These are phyloP conservation scores for Drymodes brunneopygia DNA, from an alignment of 2,113 vertebrate species.

Conservation along the genomic window DNA sequence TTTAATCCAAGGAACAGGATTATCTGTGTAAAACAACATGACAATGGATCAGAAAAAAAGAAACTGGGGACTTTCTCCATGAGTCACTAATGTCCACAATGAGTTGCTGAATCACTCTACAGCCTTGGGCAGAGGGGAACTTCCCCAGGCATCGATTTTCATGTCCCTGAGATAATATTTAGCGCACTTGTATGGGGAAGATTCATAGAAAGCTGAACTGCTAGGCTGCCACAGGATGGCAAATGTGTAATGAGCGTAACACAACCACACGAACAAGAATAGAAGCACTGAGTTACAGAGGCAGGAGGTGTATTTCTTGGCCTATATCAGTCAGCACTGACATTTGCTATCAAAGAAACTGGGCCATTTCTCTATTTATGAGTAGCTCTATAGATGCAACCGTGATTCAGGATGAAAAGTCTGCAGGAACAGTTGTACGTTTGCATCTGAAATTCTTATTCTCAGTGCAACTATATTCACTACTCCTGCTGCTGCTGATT, in stretches of 20 bases:
- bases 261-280: background rate
- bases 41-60: background rate
- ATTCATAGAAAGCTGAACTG: background rate
- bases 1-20: background rate
- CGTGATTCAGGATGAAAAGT: background rate
- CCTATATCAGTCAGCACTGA: constrained; percentile 23
- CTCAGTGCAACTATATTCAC: background rate
- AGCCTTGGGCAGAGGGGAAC: background rate
- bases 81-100: background rate
- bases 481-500: background rate
- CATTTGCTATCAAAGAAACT: constrained; percentile 19
- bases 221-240: background rate
- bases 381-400: background rate
- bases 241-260: background rate
- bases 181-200: background rate
- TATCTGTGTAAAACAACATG: background rate
- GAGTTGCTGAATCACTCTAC: background rate
- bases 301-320: background rate
- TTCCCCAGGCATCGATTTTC: background rate
- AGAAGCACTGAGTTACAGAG: background rate
- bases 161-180: background rate
- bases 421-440: background rate
- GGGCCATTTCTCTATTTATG: background rate
- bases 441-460: background rate
- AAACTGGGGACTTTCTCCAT: background rate